Evolutionary conservation across 2,888 invertebrate genomes (phyloP).

Genomic region (Xestia c-nigrum): DNA sequence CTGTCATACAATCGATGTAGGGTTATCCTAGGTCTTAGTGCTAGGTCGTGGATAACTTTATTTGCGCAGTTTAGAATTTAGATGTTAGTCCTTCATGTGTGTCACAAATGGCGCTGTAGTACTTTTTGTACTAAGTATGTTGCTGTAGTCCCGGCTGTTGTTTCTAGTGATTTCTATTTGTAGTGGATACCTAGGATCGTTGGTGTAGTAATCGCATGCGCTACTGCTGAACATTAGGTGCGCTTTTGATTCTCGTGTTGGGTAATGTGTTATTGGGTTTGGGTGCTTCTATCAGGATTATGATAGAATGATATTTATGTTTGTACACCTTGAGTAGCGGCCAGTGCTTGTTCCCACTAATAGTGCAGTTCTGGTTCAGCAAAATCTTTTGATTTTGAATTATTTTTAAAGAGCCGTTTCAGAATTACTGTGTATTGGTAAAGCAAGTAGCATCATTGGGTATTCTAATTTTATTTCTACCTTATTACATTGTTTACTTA

Average conservation of each 20-base stretch:
- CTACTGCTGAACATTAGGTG: background rate
- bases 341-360: background rate
- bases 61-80: too few species aligned
- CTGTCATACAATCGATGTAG: too few species aligned
- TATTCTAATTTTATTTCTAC: conserved; percentile 13
- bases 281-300: background rate
- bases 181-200: background rate
- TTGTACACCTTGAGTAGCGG: background rate
- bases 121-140: too few species aligned
- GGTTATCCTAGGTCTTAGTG: too few species aligned
- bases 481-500: conserved; percentile 10
- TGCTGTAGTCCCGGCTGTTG: too few species aligned
- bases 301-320: background rate
- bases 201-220: background rate
- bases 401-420: background rate
- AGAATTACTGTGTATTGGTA: conserved; percentile 19
- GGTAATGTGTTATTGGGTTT: background rate
- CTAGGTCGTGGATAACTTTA: too few species aligned
- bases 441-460: conserved; percentile 5
- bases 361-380: background rate
- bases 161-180: background rate
- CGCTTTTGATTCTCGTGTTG: background rate
- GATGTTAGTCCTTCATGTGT: too few species aligned
- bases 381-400: background rate
- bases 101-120: too few species aligned